These are phyloP conservation scores for Passer domesticus DNA, from an alignment of 2,113 vertebrate species.

Conservation along the genomic window DNA sequence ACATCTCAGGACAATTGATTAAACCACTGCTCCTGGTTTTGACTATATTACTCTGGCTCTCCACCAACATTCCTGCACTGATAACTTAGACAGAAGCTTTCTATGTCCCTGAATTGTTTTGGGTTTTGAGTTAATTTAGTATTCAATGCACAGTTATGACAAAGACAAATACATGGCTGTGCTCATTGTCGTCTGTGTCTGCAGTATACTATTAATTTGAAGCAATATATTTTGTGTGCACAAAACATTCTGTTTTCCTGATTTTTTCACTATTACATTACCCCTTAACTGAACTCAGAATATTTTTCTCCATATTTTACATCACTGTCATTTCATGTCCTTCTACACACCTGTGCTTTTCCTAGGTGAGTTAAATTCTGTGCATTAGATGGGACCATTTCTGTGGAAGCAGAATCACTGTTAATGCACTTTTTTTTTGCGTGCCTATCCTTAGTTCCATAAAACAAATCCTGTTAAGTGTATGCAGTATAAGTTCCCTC, in stretches of 20 bases:
- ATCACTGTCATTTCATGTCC: not conserved
- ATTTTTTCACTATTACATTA: not conserved
- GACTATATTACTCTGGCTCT: not conserved
- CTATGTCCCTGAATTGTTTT: not conserved
- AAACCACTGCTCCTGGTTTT: not conserved
- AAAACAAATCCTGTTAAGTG: not conserved
- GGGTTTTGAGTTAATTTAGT: not conserved
- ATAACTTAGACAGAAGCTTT: not conserved
- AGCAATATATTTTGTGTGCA: not conserved
- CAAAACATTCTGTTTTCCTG: not conserved
- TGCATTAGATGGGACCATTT: not conserved
- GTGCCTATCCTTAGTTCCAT: not conserved
- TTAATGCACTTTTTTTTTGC: not conserved
- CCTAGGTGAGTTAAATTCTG: not conserved
- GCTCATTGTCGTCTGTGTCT: not conserved
- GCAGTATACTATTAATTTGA: not conserved
- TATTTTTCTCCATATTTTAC: not conserved
- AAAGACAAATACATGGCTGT: not conserved
- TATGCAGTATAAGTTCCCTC: not conserved
- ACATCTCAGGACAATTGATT: not conserved
- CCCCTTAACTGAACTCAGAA: not conserved
- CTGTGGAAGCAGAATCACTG: not conserved
- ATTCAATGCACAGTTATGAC: not conserved
- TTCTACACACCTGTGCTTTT: not conserved
- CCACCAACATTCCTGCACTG: not conserved